Conservation (phyloP, 2,113 vertebrate genomes). For the Cephalopholis sonnerati region DNA sequence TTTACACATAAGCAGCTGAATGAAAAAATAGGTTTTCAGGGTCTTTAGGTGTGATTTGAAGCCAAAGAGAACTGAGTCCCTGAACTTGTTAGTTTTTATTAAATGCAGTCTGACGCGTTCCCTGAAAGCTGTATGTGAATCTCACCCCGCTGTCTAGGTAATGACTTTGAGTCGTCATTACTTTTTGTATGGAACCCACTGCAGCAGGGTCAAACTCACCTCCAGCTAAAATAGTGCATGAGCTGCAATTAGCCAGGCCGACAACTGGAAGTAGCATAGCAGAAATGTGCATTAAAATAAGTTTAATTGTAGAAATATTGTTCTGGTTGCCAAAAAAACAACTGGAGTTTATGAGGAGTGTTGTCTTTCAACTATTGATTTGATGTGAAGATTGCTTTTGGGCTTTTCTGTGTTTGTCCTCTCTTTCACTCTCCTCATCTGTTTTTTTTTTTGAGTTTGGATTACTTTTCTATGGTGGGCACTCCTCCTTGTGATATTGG, state of each 20-base stretch:
- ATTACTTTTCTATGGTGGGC: constrained; percentile 3
- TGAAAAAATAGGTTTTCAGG: neutral
- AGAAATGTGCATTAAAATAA: neutral
- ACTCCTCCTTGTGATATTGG: constrained; percentile 36
- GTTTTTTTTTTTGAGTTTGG: constrained; percentile 61
- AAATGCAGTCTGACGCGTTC: constrained; percentile 1
- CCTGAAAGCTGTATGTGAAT: neutral
- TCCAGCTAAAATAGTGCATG: constrained; percentile 8
- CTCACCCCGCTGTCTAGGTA: neutral
- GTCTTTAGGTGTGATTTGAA: neutral
- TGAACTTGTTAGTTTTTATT: constrained; percentile 3
- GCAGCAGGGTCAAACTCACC: constrained; percentile 18
- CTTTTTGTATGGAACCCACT: neutral
- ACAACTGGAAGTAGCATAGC: neutral
- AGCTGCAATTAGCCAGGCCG: constrained; percentile 17
- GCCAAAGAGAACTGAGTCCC: neutral
- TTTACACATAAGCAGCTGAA: neutral
- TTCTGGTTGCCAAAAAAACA: neutral
- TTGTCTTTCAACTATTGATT: constrained; percentile 52
- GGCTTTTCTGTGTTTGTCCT: neutral
- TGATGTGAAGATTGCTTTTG: constrained; percentile 47
- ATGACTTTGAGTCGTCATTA: constrained; percentile 16
- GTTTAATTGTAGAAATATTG: neutral
- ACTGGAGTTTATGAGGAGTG: constrained; percentile 1
- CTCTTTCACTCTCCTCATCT: constrained; percentile 32